phyloP scores from a whole-genome alignment of 1,140 invertebrate genomes.

The Drosophila melanogaster region DNA sequence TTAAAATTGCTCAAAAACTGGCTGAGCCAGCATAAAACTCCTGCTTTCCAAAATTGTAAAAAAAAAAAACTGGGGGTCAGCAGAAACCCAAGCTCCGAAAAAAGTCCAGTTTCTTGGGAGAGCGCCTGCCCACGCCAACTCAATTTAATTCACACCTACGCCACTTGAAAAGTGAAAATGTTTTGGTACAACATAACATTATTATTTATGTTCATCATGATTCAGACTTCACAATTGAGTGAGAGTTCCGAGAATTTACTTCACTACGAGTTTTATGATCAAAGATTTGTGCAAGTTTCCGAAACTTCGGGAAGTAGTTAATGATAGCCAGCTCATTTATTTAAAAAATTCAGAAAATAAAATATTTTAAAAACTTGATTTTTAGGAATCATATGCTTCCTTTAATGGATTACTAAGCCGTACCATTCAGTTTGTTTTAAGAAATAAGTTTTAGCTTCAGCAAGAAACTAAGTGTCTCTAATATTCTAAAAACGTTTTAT shows the following conservation, averaged over 20 bases:
- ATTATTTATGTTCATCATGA: slow-evolving; percentile 32
- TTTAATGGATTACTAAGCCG: neutral
- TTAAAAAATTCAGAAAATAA: too few relatives aligned
- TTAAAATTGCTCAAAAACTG: slow-evolving; percentile 33
- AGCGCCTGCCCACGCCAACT: slow-evolving; percentile 22
- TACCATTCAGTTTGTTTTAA: neutral
- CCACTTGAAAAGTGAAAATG: slow-evolving; percentile 48
- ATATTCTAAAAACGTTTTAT: slow-evolving; percentile 18
- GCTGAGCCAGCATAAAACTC: slow-evolving; percentile 25
- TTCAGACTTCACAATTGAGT: slow-evolving; percentile 19
- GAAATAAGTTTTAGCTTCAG: too few relatives aligned
- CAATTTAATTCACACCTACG: slow-evolving; percentile 43
- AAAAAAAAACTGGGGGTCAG: slow-evolving; percentile 43
- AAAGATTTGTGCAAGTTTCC: neutral
- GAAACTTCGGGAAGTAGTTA: neutral
- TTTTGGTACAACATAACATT: slow-evolving; percentile 7
- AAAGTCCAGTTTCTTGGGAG: slow-evolving; percentile 12
- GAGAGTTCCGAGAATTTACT: slow-evolving; percentile 24
- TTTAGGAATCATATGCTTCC: too few relatives aligned
- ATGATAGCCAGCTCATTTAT: too few relatives aligned
- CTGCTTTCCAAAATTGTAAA: slow-evolving; percentile 34
- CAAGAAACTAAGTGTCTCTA: neutral
- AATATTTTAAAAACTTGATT: too few relatives aligned
- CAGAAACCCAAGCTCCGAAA: slow-evolving; percentile 26
- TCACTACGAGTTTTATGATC: slow-evolving; percentile 4